phyloP scores from a whole-genome alignment of 2,113 vertebrate species.

The Balaeniceps rex region DNA sequence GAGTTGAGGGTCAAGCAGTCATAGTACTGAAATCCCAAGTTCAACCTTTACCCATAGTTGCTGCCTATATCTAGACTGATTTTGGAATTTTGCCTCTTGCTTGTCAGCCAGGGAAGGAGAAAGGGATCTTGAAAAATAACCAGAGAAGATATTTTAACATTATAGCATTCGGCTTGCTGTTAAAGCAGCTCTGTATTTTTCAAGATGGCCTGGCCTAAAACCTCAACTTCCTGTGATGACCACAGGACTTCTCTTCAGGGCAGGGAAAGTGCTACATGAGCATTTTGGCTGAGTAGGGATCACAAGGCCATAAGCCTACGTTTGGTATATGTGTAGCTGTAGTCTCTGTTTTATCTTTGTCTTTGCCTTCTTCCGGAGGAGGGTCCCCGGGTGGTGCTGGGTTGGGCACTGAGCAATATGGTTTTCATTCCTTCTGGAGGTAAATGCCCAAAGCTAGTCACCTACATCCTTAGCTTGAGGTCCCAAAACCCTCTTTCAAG shows the following conservation, averaged over 20 bases:
- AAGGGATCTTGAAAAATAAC: not conserved
- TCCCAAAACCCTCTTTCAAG: not conserved
- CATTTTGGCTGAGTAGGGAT: not conserved
- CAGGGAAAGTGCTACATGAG: not conserved
- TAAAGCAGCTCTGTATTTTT: not conserved
- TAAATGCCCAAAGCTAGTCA: not conserved
- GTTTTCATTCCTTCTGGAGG: not conserved
- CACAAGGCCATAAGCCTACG: fast-evolving
- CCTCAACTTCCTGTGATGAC: not conserved
- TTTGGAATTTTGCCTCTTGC: not conserved
- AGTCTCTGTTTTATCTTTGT: not conserved
- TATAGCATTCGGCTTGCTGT: not conserved
- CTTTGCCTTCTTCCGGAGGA: not conserved
- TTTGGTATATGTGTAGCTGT: not conserved
- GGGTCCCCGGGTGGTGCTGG: not conserved
- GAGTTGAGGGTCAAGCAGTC: not conserved
- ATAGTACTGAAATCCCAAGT: not conserved
- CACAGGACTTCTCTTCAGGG: not conserved
- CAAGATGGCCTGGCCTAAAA: not conserved
- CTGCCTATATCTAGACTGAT: not conserved
- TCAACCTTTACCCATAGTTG: not conserved
- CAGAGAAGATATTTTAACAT: not conserved
- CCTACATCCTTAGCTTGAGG: not conserved
- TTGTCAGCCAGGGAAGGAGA: not conserved
- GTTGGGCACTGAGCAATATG: not conserved